Conservation (phyloP, 2,888 invertebrate genomes). For the Trissoscelio sp. region DNA sequence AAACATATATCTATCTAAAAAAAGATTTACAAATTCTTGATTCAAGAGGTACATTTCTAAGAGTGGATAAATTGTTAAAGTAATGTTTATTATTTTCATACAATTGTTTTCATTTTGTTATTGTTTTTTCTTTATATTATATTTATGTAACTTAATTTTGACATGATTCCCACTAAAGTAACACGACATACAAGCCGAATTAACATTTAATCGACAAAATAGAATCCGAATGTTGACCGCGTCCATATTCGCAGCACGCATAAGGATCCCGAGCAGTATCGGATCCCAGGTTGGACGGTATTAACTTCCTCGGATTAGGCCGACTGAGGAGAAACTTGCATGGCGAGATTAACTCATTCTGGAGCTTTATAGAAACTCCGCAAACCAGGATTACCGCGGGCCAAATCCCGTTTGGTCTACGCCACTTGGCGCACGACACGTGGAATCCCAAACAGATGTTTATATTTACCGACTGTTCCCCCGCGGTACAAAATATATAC, state of each 20-base stretch:
- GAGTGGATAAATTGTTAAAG: too few relatives aligned
- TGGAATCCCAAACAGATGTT: slow-evolving; percentile 80
- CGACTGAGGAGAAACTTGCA: slow-evolving; percentile 74
- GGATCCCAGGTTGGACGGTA: slow-evolving; percentile 71
- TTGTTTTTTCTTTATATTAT: too few relatives aligned
- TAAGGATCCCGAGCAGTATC: slow-evolving; percentile 55
- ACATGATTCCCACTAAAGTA: too few relatives aligned
- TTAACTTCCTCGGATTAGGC: slow-evolving; percentile 78
- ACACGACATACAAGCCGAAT: neutral
- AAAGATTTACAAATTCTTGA: too few relatives aligned
- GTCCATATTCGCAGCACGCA: slow-evolving; percentile 62
- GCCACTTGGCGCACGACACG: slow-evolving; percentile 73
- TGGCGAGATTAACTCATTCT: slow-evolving; percentile 79
- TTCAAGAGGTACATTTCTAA: too few relatives aligned
- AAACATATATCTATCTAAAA: too few relatives aligned
- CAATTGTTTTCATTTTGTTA: too few relatives aligned
- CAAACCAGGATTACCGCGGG: slow-evolving; percentile 76
- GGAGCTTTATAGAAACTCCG: slow-evolving; percentile 76
- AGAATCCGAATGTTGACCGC: slow-evolving; percentile 35
- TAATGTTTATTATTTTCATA: too few relatives aligned
- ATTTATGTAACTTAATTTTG: too few relatives aligned
- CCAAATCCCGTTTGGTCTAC: slow-evolving; percentile 75
- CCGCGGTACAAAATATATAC: slow-evolving; percentile 40
- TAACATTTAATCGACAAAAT: slow-evolving; percentile 16
- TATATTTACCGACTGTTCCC: slow-evolving; percentile 74